Conservation (phyloP, 2,113 vertebrate genomes). For the Pandion haliaetus region DNA sequence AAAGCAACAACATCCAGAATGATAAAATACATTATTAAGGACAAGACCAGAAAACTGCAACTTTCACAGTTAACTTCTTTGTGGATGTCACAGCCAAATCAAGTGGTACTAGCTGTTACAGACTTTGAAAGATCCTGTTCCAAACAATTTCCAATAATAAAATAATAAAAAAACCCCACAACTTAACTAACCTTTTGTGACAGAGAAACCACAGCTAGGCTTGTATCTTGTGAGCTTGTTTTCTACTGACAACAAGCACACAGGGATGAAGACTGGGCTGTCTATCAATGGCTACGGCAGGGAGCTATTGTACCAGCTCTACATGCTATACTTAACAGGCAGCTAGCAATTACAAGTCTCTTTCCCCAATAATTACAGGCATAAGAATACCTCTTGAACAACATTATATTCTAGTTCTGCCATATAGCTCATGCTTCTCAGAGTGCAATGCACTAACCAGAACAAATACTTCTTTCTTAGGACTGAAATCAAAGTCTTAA, state of each 20-base stretch:
- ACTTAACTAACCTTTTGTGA: background rate
- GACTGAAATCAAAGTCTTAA: background rate
- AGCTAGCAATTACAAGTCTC: conserved; percentile 1
- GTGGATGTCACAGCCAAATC: background rate
- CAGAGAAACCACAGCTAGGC: background rate
- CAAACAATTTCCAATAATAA: background rate
- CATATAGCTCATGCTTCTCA: accelerated
- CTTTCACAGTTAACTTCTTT: background rate
- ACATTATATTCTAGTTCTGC: background rate
- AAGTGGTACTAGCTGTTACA: accelerated
- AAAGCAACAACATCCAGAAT: background rate
- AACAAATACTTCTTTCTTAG: background rate
- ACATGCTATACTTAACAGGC: background rate
- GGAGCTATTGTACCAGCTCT: background rate
- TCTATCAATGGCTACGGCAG: background rate
- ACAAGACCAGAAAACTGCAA: background rate
- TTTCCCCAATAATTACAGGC: background rate
- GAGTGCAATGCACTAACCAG: background rate
- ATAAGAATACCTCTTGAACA: background rate
- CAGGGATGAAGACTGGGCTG: background rate
- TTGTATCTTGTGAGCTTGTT: background rate
- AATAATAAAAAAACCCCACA: background rate
- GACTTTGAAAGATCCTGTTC: background rate
- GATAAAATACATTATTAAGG: background rate
- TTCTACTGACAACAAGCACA: background rate